These are phyloP conservation scores for Enteromius fasciolatus DNA, from an alignment of 2,797 vertebrate species.

Conservation along the genomic window DNA sequence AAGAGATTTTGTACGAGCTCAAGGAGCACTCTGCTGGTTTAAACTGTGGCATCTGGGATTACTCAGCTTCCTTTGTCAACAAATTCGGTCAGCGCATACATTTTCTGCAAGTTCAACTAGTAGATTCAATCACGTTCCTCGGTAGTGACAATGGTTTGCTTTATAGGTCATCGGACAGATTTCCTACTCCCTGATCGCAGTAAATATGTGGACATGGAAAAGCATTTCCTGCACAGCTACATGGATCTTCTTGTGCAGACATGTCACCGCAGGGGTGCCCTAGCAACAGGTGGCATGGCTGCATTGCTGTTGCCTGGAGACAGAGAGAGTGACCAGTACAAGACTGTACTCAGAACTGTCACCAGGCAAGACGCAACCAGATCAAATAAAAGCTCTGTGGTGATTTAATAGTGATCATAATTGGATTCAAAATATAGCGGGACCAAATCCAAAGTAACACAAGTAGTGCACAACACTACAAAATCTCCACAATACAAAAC, in stretches of 20 bases:
- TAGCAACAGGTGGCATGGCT: slow-evolving; percentile 80
- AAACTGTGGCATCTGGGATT: slow-evolving; percentile 88
- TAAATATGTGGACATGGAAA: slow-evolving; percentile 86
- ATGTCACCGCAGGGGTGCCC: slow-evolving; percentile 76
- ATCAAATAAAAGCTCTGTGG: background rate
- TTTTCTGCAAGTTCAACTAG: background rate
- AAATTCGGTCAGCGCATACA: slow-evolving; percentile 76
- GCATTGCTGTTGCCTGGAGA: slow-evolving; percentile 74
- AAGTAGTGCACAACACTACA: background rate
- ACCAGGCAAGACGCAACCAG: slow-evolving; percentile 56
- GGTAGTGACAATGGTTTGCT: background rate
- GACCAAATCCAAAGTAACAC: background rate
- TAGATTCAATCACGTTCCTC: background rate
- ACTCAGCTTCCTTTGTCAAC: slow-evolving; percentile 83
- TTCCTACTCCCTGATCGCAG: slow-evolving; percentile 84
- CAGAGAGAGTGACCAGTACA: slow-evolving; percentile 58
- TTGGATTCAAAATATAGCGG: background rate
- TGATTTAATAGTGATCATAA: no score
- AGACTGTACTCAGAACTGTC: slow-evolving; percentile 67
- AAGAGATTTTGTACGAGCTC: slow-evolving; percentile 84
- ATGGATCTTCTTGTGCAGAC: slow-evolving; percentile 84
- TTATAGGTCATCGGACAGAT: slow-evolving; percentile 72
- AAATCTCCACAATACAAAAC: no score
- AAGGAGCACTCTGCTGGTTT: slow-evolving; percentile 81
- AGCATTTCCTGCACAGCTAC: slow-evolving; percentile 80